These are phyloP conservation scores for Drosophila helvetica DNA, from an alignment of 2,888 invertebrate genomes.

Conservation along the genomic window DNA sequence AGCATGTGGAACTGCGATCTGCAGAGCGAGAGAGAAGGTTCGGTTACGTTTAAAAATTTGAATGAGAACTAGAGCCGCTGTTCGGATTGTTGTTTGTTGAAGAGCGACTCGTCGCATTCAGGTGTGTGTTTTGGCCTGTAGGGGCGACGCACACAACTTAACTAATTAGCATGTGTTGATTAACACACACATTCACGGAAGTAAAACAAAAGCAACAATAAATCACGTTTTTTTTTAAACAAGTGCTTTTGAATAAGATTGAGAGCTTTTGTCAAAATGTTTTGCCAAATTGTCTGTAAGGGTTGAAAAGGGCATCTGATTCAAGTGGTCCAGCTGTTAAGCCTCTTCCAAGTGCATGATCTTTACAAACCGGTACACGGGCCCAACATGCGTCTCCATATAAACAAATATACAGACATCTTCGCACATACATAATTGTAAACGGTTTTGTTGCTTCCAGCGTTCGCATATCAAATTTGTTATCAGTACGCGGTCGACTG, in stretches of 20 bases:
- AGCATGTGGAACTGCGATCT: conserved; percentile 24
- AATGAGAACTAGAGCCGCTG: conserved; percentile 4
- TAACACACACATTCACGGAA: background rate
- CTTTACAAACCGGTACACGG: background rate
- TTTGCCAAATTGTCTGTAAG: background rate
- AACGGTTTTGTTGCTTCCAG: background rate
- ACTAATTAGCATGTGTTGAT: conserved; percentile 10
- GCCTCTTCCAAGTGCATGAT: background rate
- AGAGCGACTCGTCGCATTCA: background rate
- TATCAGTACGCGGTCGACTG: conserved; percentile 60
- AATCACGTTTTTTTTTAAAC: background rate
- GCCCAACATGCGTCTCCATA: background rate
- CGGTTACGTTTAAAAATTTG: conserved; percentile 43
- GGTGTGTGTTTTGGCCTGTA: background rate
- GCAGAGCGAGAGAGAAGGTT: conserved; percentile 13
- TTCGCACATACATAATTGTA: background rate
- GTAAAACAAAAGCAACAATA: background rate
- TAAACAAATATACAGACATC: background rate
- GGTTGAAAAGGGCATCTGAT: background rate
- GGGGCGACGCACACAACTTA: background rate
- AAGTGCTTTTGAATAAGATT: background rate
- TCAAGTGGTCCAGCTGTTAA: background rate
- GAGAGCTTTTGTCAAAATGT: background rate
- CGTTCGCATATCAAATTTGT: conserved; percentile 47
- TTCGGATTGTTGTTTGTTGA: conserved; percentile 18